These are phyloP conservation scores for Hippopotamyrus pictus DNA, from an alignment of 2,797 vertebrate genomes.

Conservation along the genomic window DNA sequence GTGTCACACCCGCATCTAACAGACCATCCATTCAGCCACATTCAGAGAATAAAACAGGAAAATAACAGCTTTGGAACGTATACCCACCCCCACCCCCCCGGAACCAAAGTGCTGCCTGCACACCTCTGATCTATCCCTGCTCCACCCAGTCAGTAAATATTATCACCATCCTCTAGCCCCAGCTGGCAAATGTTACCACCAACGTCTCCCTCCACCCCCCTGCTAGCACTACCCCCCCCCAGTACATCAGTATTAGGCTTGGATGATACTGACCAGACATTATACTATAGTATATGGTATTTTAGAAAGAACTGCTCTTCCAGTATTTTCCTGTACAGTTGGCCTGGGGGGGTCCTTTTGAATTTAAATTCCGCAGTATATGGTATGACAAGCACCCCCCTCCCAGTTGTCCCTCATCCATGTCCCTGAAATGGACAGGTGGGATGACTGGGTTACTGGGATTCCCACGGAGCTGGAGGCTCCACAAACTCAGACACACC, in stretches of 20 bases:
- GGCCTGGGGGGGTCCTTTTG: background rate
- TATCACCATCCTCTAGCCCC: background rate
- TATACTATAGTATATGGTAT: background rate
- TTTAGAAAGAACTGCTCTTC: background rate
- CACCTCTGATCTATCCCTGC: background rate
- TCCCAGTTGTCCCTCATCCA: background rate
- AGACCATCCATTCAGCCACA: background rate
- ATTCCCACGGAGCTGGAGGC: constrained; percentile 32
- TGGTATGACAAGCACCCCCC: background rate
- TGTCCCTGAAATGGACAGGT: background rate
- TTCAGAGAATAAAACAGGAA: background rate
- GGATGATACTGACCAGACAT: background rate
- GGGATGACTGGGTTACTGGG: background rate
- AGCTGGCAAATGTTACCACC: background rate
- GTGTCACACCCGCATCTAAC: background rate
- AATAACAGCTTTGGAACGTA: background rate
- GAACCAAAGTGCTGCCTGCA: background rate
- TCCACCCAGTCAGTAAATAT: background rate
- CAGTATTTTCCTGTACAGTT: background rate
- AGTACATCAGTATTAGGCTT: background rate
- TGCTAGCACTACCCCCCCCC: background rate
- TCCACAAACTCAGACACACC: background rate
- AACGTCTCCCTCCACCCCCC: background rate
- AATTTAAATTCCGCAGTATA: background rate
- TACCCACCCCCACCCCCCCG: background rate